Percentiles rank a stretch among this genome's conserved stretches.
These are phyloP conservation scores for Nycticryphes semicollaris DNA, from an alignment of 2,113 vertebrate genomes.

Conservation along the genomic window DNA sequence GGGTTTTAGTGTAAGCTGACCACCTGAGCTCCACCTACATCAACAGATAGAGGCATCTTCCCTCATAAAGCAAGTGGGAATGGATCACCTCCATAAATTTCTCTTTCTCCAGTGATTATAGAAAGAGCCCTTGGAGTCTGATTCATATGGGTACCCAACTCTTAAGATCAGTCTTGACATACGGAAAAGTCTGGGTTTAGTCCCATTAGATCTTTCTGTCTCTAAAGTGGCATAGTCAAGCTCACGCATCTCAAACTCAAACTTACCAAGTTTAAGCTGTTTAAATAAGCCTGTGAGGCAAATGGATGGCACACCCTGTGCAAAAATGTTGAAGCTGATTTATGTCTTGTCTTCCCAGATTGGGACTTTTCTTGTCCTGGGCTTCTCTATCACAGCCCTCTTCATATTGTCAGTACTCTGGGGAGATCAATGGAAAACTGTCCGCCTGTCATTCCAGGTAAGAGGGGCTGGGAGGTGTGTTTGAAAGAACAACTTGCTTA, in stretches of 20 bases:
- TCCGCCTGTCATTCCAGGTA: conserved; percentile 86
- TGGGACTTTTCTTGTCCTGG: conserved; percentile 77
- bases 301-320: not conserved
- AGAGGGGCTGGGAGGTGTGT: not conserved
- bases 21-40: not conserved
- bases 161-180: not conserved
- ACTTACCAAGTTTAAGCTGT: not conserved
- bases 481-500: not conserved
- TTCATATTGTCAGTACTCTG: conserved; percentile 78
- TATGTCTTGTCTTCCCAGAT: conserved; percentile 63
- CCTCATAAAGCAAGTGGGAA: not conserved
- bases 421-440: conserved; percentile 82
- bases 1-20: not conserved
- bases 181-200: not conserved
- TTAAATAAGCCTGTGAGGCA: not conserved
- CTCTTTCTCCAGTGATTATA: not conserved
- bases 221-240: not conserved
- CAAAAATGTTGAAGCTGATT: not conserved
- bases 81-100: not conserved
- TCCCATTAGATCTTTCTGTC: not conserved
- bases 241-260: not conserved
- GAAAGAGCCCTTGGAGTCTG: not conserved
- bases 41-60: not conserved
- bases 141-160: not conserved
- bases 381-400: conserved; percentile 74